A percentile compares a stretch with the other conserved stretches of the same genome.
Conservation (phyloP, 1,140 invertebrate species). For the Rhyzopertha dominica region DNA sequence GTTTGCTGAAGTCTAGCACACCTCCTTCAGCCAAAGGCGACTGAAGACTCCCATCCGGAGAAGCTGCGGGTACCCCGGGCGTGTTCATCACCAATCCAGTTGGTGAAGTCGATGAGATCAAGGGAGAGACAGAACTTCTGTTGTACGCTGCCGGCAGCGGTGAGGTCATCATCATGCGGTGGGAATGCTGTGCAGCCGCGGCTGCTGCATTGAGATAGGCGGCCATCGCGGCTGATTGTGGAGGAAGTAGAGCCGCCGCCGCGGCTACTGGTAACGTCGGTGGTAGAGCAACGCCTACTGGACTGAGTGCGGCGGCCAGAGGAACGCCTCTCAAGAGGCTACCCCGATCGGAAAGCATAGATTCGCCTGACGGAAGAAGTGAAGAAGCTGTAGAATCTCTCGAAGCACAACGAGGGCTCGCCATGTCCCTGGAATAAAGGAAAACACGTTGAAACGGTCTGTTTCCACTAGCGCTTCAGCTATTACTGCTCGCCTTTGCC, state of each 20-base stretch:
- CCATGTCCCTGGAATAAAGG: slow-evolving; percentile 64
- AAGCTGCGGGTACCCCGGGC: slow-evolving; percentile 41
- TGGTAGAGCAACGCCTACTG: slow-evolving; percentile 50
- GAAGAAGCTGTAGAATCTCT: slow-evolving; percentile 58
- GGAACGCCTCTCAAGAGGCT: slow-evolving; percentile 49
- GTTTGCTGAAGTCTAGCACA: slow-evolving; percentile 73
- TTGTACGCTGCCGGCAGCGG: slow-evolving; percentile 56
- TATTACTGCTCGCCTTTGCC: too few species aligned
- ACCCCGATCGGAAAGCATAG: slow-evolving; percentile 61
- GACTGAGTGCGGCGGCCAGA: slow-evolving; percentile 48
- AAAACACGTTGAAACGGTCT: slow-evolving; percentile 25
- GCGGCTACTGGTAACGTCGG: slow-evolving; percentile 51
- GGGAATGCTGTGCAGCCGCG: slow-evolving; percentile 60
- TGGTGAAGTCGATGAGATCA: slow-evolving; percentile 56
- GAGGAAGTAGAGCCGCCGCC: slow-evolving; percentile 60
- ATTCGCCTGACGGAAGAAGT: slow-evolving; percentile 62
- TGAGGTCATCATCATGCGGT: slow-evolving; percentile 71
- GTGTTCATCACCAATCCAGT: slow-evolving; percentile 48
- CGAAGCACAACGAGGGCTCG: slow-evolving; percentile 71
- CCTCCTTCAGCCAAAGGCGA: slow-evolving; percentile 50
- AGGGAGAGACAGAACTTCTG: slow-evolving; percentile 53
- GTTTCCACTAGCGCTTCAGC: too few species aligned
- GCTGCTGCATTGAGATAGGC: slow-evolving; percentile 66
- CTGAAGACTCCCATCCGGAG: slow-evolving; percentile 45
- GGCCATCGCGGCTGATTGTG: slow-evolving; percentile 71